Evolutionary conservation across 2,888 invertebrate species (phyloP), one percentile per base, ranked within the genome.

Genomic region (Tenthredo amoena): DNA sequence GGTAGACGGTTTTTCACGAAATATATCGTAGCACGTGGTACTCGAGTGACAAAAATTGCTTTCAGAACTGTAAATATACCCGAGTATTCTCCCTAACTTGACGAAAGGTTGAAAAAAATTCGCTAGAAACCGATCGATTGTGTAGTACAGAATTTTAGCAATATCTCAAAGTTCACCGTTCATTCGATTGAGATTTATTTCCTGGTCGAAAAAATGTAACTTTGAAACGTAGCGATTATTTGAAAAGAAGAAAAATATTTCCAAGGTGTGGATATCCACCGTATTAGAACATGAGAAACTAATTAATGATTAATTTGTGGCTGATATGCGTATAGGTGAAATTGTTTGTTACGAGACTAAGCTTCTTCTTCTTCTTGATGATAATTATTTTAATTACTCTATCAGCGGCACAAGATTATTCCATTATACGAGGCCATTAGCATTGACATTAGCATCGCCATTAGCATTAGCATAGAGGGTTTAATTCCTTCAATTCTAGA

Each of bases 381-480:
- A 62, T 62, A 34, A 62, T 81, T 81, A 81, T 58, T 62, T 81
- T n/a, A 58, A 81, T 81, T 62, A 81, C 37, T 40, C 62, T 58
- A 81, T 40, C 37, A 26, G 62, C 3, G 12, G 37, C 58, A 58
- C 58, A 62, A 37, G 81, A 62, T 58, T 37, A 81, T 81, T 40
- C 81, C 81, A 81, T 81, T 81, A 81, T 58, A 62, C 37, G 58
- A 58, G 12, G 21, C 62, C 37, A 58, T 81, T 81, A 81, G 58
- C 81, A 98, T 95, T 1, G 97, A 97, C 86, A 97, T 95, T 1
- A 97, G 97, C 91, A 97, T 96, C 47, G 96, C 94, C n/a, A 97
- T 90, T 89, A 97, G 94, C 96, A 97, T 97, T 77, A 97, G 91
- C 86, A 96, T 93, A 92, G 97, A 97, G 0, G 97, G 96, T 81